A percentile compares a stretch with the other conserved stretches of the same genome.
Conservation (phyloP, 1,140 invertebrate genomes). For the Rhopalosiphum padi region DNA sequence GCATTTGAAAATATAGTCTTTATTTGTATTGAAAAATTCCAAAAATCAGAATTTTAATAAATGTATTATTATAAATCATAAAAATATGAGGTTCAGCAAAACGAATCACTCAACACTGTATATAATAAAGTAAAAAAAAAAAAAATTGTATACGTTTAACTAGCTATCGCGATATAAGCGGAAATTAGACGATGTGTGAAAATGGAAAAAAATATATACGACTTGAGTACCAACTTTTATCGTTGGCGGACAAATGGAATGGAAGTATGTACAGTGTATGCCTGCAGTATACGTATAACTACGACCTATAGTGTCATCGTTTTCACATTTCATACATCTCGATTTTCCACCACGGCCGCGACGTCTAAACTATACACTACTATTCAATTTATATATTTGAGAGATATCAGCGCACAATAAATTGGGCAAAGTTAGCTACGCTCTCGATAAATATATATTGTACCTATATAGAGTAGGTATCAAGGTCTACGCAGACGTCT, state of each 20-base stretch:
- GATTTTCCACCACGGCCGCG: neutral
- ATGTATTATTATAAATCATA: too few relatives aligned
- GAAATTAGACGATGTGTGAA: neutral
- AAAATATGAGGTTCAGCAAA: too few relatives aligned
- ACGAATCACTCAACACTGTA: neutral
- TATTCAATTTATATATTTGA: neutral
- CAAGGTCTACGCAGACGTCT: neutral
- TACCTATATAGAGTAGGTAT: neutral
- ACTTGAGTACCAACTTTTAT: neutral
- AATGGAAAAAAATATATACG: neutral
- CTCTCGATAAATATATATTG: neutral
- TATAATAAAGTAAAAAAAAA: neutral
- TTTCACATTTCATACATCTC: neutral
- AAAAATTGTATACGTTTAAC: neutral
- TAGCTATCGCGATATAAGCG: neutral
- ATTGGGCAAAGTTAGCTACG: neutral
- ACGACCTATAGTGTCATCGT: neutral
- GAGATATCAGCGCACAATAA: neutral
- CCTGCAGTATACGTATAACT: neutral
- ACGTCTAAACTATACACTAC: too few relatives aligned
- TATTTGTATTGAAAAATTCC: too few relatives aligned
- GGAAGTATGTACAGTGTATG: neutral
- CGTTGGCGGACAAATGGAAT: neutral
- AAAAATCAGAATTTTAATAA: too few relatives aligned
- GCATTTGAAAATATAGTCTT: too few relatives aligned